Conservation (phyloP, 2,888 invertebrate genomes). For the Bellardia pandia region DNA sequence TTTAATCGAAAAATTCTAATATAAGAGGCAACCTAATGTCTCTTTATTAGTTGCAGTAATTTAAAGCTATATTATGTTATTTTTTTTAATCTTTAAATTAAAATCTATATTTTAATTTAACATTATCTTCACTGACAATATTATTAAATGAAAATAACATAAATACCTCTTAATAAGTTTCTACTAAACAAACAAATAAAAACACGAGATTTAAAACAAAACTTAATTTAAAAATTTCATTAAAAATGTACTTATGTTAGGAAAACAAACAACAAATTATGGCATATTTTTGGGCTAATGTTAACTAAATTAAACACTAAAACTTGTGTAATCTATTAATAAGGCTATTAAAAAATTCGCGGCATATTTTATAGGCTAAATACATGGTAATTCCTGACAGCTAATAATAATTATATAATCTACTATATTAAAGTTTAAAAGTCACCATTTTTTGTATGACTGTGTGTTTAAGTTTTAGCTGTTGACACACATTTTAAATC, state of each 20-base stretch:
- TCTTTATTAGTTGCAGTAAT: no score
- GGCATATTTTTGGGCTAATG: constrained; percentile 6
- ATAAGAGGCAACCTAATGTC: no score
- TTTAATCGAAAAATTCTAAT: no score
- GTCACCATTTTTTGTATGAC: neutral
- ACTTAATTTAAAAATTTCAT: constrained; percentile 7
- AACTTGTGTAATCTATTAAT: constrained; percentile 11
- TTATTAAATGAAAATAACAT: no score
- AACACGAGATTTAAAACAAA: constrained; percentile 19
- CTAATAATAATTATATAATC: neutral
- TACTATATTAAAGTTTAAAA: neutral
- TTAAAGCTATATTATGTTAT: no score
- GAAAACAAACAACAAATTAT: neutral
- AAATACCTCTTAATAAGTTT: neutral
- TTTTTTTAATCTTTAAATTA: neutral
- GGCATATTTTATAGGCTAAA: constrained; percentile 10
- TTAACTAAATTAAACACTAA: constrained; percentile 9
- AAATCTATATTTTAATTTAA: neutral
- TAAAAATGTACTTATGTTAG: neutral
- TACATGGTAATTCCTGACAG: constrained; percentile 11
- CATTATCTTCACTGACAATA: neutral
- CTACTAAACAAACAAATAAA: constrained; percentile 1
- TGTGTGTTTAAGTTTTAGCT: neutral
- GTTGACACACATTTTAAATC: constrained; percentile 15
- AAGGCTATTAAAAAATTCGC: constrained; percentile 30